phyloP scores from a whole-genome alignment of 2,113 vertebrate genomes.

The Ptilonorhynchus violaceus region DNA sequence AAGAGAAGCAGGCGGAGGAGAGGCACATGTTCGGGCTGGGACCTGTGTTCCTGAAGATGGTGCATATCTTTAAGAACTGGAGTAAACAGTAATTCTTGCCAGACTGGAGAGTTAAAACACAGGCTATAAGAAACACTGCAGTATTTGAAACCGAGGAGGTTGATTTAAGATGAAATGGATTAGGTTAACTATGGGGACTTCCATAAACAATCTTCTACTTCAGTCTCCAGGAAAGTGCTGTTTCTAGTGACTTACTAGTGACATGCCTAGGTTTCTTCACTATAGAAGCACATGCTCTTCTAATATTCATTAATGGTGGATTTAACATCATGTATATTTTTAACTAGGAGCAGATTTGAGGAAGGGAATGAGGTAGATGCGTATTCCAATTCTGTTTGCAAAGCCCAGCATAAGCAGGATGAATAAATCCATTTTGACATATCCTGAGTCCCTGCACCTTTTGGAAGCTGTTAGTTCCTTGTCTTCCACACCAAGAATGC shows the following conservation, averaged over 20 bases:
- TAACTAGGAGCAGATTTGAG: background rate
- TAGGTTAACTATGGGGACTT: background rate
- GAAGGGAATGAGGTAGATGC: background rate
- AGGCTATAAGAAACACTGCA: background rate
- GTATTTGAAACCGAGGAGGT: background rate
- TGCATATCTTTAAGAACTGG: constrained; percentile 15
- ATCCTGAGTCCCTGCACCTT: background rate
- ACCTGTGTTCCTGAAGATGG: constrained; percentile 57
- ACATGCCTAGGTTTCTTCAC: background rate
- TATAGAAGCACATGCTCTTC: background rate
- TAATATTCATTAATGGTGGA: background rate
- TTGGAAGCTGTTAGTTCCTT: background rate
- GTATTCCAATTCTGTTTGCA: background rate
- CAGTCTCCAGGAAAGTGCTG: background rate
- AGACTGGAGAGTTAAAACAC: background rate
- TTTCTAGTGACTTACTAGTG: background rate
- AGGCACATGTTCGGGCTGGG: constrained; percentile 67
- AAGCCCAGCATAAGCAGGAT: background rate
- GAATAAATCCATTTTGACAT: background rate
- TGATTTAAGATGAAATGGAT: background rate
- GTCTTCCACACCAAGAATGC: background rate
- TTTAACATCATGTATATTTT: background rate
- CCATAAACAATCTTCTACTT: background rate
- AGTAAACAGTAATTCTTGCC: constrained; percentile 25
- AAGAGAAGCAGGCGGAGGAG: constrained; percentile 43